A percentile compares a stretch with the other conserved stretches of the same genome.
phyloP scores from a whole-genome alignment of 2,888 invertebrate genomes.

The Hanleya hanleyi region DNA sequence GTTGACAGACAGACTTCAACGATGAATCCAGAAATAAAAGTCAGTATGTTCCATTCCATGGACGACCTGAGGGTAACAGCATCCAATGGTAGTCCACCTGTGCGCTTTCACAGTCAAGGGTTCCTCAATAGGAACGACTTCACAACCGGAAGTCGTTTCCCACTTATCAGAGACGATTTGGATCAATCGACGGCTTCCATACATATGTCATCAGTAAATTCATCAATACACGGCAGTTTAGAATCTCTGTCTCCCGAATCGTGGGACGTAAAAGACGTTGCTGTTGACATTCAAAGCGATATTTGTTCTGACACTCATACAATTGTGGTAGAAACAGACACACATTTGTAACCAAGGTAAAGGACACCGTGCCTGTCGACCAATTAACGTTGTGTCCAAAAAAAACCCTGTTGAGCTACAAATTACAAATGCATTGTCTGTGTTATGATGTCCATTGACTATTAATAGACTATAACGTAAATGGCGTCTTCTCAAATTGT shows the following conservation, averaged over 20 bases:
- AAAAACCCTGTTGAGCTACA: too few relatives aligned
- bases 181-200: background rate
- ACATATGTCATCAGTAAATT: background rate
- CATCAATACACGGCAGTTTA: background rate
- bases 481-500: too few relatives aligned
- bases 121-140: background rate
- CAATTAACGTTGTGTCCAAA: too few relatives aligned
- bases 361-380: too few relatives aligned
- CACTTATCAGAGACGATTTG: background rate
- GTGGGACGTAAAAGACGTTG: background rate
- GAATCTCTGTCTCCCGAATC: background rate
- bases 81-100: background rate
- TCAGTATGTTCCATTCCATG: background rate
- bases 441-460: too few relatives aligned
- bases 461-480: too few relatives aligned
- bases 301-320: too few relatives aligned
- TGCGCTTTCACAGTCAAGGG: background rate
- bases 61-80: background rate
- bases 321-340: too few relatives aligned
- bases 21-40: background rate
- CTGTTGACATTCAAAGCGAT: background rate
- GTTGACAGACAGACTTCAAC: constrained; percentile 1
- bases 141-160: background rate
- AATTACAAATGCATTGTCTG: too few relatives aligned
- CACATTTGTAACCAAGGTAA: too few relatives aligned